Percentiles rank a stretch among this genome's conserved stretches.
Evolutionary conservation across 1,140 invertebrate species (phyloP).

Genomic region (Cyclargus thomasi): DNA sequence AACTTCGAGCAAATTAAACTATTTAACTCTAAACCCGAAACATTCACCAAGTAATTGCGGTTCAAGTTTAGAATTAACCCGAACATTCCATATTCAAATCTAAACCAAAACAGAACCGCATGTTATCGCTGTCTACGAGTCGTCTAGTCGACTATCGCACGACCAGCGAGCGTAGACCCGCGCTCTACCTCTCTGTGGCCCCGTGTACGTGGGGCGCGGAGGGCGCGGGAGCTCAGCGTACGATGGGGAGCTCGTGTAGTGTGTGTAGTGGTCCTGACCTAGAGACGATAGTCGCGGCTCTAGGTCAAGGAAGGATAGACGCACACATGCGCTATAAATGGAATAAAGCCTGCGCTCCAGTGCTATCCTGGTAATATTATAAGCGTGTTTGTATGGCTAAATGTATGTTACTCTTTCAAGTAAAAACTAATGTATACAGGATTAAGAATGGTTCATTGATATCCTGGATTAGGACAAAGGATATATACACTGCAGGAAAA

Average conservation of each 20-base stretch:
- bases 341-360: constrained; percentile 25
- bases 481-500: too few species aligned
- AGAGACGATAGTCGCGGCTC: constrained; percentile 62
- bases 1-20: too few species aligned
- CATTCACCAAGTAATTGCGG: neutral
- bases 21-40: neutral
- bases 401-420: too few species aligned
- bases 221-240: constrained; percentile 32
- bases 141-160: constrained; percentile 57
- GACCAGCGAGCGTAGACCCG: constrained; percentile 41
- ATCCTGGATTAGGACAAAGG: too few species aligned
- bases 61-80: constrained; percentile 21
- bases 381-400: too few species aligned
- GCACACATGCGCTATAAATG: constrained; percentile 44
- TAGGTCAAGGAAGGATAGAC: constrained; percentile 72
- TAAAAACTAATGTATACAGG: too few species aligned
- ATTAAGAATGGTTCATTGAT: too few species aligned
- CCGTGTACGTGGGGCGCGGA: constrained; percentile 22
- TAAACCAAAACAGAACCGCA: constrained; percentile 42
- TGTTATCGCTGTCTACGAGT: constrained; percentile 47
- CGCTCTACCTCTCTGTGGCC: constrained; percentile 29
- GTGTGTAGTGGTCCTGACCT: constrained; percentile 68
- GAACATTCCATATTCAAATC: constrained; percentile 40
- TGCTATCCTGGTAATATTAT: constrained; percentile 21
- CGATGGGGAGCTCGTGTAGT: constrained; percentile 49